Evolutionary conservation across 1,140 invertebrate species (phyloP).

Genomic region (Rhagoletis pomonella): DNA sequence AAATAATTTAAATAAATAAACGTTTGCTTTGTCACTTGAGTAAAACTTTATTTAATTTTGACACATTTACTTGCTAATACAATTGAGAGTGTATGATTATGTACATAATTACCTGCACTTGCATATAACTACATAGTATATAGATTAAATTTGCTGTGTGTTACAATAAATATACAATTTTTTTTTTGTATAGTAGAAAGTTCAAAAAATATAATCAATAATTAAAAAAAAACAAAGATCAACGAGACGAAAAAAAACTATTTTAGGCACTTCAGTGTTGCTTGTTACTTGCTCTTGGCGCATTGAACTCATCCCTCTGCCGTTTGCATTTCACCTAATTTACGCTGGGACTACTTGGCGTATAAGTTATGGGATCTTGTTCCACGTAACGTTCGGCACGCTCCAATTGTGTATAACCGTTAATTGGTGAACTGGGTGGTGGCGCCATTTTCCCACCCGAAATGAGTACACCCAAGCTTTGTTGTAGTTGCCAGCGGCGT

Average conservation of each 20-base stretch:
- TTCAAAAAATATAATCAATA: background rate
- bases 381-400: constrained; percentile 61
- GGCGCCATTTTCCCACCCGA: constrained; percentile 69
- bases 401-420: constrained; percentile 71
- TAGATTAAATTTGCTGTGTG: background rate
- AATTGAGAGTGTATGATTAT: constrained; percentile 8
- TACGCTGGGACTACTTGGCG: constrained; percentile 71
- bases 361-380: constrained; percentile 68
- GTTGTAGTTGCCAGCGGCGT: constrained; percentile 81
- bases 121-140: background rate
- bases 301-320: background rate
- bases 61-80: constrained; percentile 30
- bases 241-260: constrained; percentile 18
- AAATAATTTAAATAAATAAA: background rate
- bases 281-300: background rate
- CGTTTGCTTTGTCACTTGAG: background rate
- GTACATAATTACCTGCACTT: background rate
- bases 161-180: background rate
- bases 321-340: constrained; percentile 59
- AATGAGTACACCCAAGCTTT: constrained; percentile 75
- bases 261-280: constrained; percentile 37
- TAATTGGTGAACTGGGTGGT: constrained; percentile 66
- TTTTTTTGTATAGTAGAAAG: background rate
- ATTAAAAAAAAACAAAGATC: background rate
- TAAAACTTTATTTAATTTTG: constrained; percentile 38